Evolutionary conservation across 2,888 invertebrate genomes (phyloP).

Genomic region (Molanna angustata): DNA sequence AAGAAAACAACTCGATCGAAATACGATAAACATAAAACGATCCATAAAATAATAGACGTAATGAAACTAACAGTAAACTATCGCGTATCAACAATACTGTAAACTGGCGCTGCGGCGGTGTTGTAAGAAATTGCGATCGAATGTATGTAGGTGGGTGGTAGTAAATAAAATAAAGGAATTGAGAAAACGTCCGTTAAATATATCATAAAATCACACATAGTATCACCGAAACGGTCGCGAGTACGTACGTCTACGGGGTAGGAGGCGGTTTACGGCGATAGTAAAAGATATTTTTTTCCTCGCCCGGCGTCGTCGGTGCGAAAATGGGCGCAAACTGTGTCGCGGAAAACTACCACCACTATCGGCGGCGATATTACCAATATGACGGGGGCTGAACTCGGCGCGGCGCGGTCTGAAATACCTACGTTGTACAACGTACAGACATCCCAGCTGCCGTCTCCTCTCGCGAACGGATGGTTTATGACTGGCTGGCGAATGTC

Average conservation of each 20-base stretch:
- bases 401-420: no score
- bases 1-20: no score
- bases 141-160: neutral
- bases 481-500: conserved; percentile 3
- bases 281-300: conserved; percentile 5
- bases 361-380: no score
- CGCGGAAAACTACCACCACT: no score
- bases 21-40: no score
- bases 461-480: conserved; percentile 1
- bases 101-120: no score
- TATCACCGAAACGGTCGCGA: neutral
- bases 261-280: conserved; percentile 1
- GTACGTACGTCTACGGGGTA: neutral
- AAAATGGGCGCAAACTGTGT: neutral
- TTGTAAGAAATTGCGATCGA: neutral
- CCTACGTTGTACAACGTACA: no score
- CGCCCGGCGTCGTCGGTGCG: neutral
- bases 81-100: no score
- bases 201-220: conserved; percentile 10
- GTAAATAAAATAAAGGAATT: neutral
- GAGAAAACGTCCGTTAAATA: conserved; percentile 8
- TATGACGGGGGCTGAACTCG: no score
- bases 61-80: no score
- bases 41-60: no score
- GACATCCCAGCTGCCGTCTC: no score